phyloP scores from a whole-genome alignment of 2,113 vertebrate species.

The Psephotus haematonotus region DNA sequence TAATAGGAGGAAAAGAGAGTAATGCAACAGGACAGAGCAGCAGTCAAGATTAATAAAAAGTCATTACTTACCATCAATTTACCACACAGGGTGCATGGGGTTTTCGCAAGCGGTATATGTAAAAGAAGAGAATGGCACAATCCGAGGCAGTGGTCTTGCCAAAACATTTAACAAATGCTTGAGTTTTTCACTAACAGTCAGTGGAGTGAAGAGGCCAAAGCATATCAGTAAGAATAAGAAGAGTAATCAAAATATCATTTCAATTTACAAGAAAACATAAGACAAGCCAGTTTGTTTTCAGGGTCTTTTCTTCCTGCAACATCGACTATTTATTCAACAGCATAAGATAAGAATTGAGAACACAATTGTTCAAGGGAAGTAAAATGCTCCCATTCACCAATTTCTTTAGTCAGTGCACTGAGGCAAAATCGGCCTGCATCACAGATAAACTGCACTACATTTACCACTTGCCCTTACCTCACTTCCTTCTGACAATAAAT shows the following conservation, averaged over 20 bases:
- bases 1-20: background rate
- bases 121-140: background rate
- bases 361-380: conserved; percentile 21
- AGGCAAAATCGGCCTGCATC: background rate
- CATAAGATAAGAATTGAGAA: conserved; percentile 3
- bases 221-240: background rate
- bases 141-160: background rate
- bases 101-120: background rate
- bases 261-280: background rate
- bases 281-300: background rate
- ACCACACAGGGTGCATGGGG: fast-evolving
- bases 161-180: background rate
- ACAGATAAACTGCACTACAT: conserved; percentile 51
- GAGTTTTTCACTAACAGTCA: background rate
- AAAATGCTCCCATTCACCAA: conserved; percentile 8
- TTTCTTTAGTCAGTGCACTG: conserved; percentile 33
- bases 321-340: conserved; percentile 1
- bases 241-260: conserved; percentile 42
- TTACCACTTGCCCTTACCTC: conserved; percentile 81
- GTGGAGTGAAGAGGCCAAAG: background rate
- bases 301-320: background rate
- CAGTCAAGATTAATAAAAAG: background rate
- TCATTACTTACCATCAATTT: background rate
- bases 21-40: background rate
- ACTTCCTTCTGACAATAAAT: conserved; percentile 79